phyloP scores from a whole-genome alignment of 2,797 vertebrate species.

The Limosa lapponica region DNA sequence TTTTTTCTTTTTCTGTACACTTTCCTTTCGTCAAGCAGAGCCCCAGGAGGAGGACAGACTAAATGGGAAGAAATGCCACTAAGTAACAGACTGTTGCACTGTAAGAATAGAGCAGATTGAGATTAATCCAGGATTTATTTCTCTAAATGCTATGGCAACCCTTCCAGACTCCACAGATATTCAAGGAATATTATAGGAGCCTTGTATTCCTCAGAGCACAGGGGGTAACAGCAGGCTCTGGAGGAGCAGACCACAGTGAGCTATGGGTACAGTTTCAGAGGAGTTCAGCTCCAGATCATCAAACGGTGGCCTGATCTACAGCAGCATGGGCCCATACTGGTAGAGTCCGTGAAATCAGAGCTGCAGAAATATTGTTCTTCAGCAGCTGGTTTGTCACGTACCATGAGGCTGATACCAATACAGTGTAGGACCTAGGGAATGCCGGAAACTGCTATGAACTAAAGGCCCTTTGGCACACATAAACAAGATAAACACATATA shows the following conservation, averaged over 20 bases:
- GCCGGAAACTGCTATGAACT: neutral
- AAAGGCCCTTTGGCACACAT: neutral
- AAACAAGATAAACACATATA: neutral
- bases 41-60: neutral
- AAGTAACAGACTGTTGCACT: neutral
- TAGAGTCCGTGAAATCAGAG: neutral
- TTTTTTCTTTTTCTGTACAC: neutral
- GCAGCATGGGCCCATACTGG: neutral
- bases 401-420: neutral
- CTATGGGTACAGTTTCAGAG: neutral
- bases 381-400: neutral
- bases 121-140: neutral
- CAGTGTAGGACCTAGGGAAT: neutral
- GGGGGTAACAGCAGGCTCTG: neutral
- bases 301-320: neutral
- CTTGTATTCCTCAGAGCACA: neutral
- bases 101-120: neutral
- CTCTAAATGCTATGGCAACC: neutral
- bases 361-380: neutral
- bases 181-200: neutral
- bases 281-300: neutral
- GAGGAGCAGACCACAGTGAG: neutral
- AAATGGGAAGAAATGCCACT: neutral
- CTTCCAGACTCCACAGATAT: neutral
- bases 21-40: neutral